Evolutionary conservation across 2,113 vertebrate species (phyloP), one percentile per base, ranked within the genome.

Genomic region (Choloepus hoffmanni): DNA sequence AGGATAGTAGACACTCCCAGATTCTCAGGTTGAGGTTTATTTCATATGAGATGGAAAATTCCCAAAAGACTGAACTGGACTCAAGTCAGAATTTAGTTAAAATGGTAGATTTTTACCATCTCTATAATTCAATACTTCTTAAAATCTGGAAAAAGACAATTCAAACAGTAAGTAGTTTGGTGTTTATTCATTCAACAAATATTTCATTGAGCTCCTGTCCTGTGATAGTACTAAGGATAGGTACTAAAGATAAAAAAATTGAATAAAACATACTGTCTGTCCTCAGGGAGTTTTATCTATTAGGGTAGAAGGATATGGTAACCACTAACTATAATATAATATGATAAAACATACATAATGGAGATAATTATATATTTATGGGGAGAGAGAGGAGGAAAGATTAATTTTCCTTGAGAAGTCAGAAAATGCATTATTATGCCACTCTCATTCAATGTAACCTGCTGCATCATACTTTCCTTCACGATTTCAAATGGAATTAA

Each of bases 391-490:
- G 16, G 13, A 74, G 55, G 21, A 36, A 83, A 78, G 26, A 65
- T 70, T 65, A 87, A 93, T 78, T 83, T 30, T 83, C 43, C n/a
- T 7, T 15, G n/a, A 4, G 53, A 23, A 90, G n/a, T 62, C 18
- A 82, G 53, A 26, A 77, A 92, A 83, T 70, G 16, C 18, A 87
- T 77, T 81, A 36, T 79, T 78, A 87, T 82, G 9, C 21, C 65
- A 60, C 18, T 77, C 33, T 88, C 91, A 72, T n/a, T 83, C 76
- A 83, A 53, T 78, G 19, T 36, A 94, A 84, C 36, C 50, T 93
- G 8, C 30, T 68, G 3, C 63, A 77, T 83, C 26, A 72, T 86
- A 30, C 26, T 72, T 77, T 76, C 28, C 11, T 94, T 63, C 15
- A 48, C 70, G 30, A 7, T 81, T 92, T 83, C 53, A 83, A 45